Percentiles rank a stretch among this genome's conserved stretches.
Conservation (phyloP, 35 echinoderm and acorn worm species). For the Eucidaris tribuloides region DNA sequence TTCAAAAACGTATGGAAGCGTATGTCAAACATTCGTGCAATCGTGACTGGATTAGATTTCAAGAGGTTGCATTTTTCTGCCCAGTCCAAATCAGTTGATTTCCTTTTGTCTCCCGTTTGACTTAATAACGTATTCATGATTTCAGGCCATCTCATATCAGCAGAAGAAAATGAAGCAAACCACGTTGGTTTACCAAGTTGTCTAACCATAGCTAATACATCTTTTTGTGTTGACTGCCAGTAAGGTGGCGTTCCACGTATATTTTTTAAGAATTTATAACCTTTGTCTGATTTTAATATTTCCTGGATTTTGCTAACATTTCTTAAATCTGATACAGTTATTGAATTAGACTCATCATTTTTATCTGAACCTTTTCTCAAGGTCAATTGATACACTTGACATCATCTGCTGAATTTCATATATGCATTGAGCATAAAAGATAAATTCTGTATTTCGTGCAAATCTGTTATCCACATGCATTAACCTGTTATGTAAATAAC, state of each 20-base stretch:
- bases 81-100: constrained; percentile 35
- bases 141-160: constrained; percentile 68
- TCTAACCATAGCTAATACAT: constrained; percentile 69
- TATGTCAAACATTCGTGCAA: constrained; percentile 56
- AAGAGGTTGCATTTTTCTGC: constrained; percentile 44
- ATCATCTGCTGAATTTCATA: constrained; percentile 52
- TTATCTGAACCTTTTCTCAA: constrained; percentile 33
- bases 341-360: background rate
- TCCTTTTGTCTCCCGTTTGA: constrained; percentile 36
- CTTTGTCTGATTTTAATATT: constrained; percentile 12
- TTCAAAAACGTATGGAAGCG: constrained; percentile 51
- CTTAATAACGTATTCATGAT: constrained; percentile 20
- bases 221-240: constrained; percentile 67
- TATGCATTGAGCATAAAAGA: constrained; percentile 69
- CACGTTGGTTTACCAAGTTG: constrained; percentile 74
- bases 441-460: constrained; percentile 60
- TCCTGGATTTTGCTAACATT: background rate
- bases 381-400: constrained; percentile 72
- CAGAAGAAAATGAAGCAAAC: constrained; percentile 58
- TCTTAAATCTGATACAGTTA: background rate
- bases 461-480: constrained; percentile 63
- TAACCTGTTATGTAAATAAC: constrained; percentile 46
- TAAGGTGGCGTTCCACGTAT: constrained; percentile 77
- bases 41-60: constrained; percentile 46
- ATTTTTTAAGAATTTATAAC: constrained; percentile 65